Percentiles rank a stretch among this genome's conserved stretches.
phyloP scores from a whole-genome alignment of 1,140 invertebrate species.

The Drepana arcuata region DNA sequence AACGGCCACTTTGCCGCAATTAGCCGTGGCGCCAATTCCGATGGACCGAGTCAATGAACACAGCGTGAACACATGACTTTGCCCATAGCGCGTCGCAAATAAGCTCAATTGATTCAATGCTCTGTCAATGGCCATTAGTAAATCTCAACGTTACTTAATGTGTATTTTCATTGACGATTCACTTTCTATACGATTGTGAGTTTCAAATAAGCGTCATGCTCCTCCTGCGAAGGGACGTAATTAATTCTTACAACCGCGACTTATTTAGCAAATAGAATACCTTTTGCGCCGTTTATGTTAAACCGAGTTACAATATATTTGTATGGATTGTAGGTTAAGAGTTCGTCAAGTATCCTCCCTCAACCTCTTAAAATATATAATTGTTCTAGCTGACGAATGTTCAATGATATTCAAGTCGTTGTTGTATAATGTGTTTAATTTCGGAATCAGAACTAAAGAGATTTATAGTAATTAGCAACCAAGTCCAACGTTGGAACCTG shows the following conservation, averaged over 20 bases:
- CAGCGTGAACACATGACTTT: neutral
- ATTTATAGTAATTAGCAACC: neutral
- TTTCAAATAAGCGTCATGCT: neutral
- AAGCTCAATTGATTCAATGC: neutral
- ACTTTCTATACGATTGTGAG: too few relatives aligned
- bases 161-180: too few relatives aligned
- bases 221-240: neutral
- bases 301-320: too few relatives aligned
- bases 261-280: too few relatives aligned
- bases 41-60: conserved; percentile 22
- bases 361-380: too few relatives aligned
- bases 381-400: too few relatives aligned
- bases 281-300: too few relatives aligned
- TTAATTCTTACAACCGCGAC: too few relatives aligned
- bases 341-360: too few relatives aligned
- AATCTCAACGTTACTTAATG: too few relatives aligned
- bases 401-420: neutral
- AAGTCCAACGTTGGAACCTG: neutral
- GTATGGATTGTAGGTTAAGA: too few relatives aligned
- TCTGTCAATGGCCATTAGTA: neutral
- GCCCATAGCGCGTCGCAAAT: neutral
- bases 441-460: neutral
- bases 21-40: conserved; percentile 41
- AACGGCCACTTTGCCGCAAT: conserved; percentile 45
- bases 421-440: neutral